A percentile compares a stretch with the other conserved stretches of the same genome.
These are phyloP conservation scores for Pangasius krempfi DNA, from an alignment of 2,797 vertebrate species.

Conservation along the genomic window DNA sequence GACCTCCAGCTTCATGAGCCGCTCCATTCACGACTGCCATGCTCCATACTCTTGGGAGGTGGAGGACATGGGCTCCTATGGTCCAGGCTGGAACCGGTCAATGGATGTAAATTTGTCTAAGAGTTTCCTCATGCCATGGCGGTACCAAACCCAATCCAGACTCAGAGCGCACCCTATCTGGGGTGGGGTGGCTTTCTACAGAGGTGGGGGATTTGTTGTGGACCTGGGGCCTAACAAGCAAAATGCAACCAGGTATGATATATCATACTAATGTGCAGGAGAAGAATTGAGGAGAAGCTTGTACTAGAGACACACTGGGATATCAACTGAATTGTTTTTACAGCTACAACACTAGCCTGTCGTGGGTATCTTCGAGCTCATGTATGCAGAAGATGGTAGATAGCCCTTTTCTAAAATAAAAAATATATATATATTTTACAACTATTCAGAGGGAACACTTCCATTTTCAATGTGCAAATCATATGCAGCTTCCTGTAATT, in stretches of 20 bases:
- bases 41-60: constrained; percentile 82
- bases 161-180: constrained; percentile 80
- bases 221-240: constrained; percentile 81
- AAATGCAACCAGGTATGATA: constrained; percentile 81
- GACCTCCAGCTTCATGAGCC: constrained; percentile 70
- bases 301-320: too few relatives aligned
- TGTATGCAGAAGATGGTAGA: not conserved
- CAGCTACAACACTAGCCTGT: not conserved
- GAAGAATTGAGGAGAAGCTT: not conserved
- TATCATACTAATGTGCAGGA: not conserved
- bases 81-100: constrained; percentile 79
- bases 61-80: constrained; percentile 83
- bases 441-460: not conserved
- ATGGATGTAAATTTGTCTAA: constrained; percentile 62
- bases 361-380: not conserved
- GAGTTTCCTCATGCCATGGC: constrained; percentile 75
- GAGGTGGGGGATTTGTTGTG: constrained; percentile 88
- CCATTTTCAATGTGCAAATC: not conserved
- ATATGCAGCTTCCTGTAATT: not conserved
- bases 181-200: constrained; percentile 84
- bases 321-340: not conserved
- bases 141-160: constrained; percentile 83
- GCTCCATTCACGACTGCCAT: constrained; percentile 72
- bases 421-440: not conserved
- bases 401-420: not conserved